A percentile compares a stretch with the other conserved stretches of the same genome.
Conservation (phyloP, 2,797 vertebrate genomes). For the Bucorvus abyssinicus region DNA sequence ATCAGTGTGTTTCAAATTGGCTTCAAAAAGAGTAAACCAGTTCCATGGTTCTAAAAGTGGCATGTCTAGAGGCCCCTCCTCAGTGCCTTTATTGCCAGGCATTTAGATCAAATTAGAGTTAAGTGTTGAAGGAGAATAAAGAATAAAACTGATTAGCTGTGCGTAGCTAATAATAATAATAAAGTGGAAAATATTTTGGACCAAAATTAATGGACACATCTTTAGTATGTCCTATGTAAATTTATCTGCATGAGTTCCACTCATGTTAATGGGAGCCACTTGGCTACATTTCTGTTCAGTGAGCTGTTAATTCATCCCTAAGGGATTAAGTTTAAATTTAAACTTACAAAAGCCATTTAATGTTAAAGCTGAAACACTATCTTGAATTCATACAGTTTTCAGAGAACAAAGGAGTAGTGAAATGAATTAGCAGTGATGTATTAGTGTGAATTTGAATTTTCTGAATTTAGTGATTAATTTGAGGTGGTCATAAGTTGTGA, state of each 20-base stretch:
- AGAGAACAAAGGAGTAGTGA: not conserved
- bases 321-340: conserved; percentile 55
- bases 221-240: conserved; percentile 27
- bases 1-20: not conserved
- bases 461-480: not conserved
- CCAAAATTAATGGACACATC: conserved; percentile 36
- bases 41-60: not conserved
- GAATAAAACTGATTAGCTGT: conserved; percentile 14
- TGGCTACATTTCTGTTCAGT: conserved; percentile 22
- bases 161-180: conserved; percentile 2
- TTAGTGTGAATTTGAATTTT: not conserved
- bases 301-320: conserved; percentile 35
- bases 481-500: rapidly evolving
- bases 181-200: conserved; percentile 39
- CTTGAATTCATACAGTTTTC: not conserved
- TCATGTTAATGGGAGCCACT: conserved; percentile 38
- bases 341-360: conserved; percentile 47
- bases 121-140: not conserved
- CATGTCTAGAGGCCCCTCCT: not conserved
- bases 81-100: not conserved
- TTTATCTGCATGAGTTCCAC: conserved; percentile 46
- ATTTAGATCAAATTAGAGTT: conserved; percentile 14
- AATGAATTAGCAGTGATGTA: conserved; percentile 7
- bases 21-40: not conserved
- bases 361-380: conserved; percentile 8